Percentiles rank a stretch among this genome's conserved stretches.
These are phyloP conservation scores for Rhagoletis pomonella DNA, from an alignment of 1,140 invertebrate genomes.

Conservation along the genomic window DNA sequence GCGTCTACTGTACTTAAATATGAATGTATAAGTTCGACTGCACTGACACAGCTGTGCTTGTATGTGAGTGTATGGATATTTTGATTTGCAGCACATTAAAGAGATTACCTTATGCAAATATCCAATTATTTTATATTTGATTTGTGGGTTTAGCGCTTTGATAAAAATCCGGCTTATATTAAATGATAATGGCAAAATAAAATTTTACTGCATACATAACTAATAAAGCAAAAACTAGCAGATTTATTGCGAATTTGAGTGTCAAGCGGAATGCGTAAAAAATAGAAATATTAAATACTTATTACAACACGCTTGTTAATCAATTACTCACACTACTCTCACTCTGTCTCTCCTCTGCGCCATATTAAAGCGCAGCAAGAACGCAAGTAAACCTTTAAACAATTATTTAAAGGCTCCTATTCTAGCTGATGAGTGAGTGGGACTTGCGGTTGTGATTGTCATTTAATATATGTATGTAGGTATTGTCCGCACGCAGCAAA, in stretches of 20 bases:
- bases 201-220: neutral
- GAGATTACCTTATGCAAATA: constrained; percentile 36
- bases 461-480: no score
- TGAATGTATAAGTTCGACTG: neutral
- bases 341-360: no score
- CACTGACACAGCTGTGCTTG: neutral
- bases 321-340: neutral
- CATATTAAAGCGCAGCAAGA: neutral
- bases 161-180: neutral
- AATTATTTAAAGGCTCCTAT: no score
- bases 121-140: constrained; percentile 42
- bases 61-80: neutral
- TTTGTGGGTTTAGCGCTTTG: constrained; percentile 6
- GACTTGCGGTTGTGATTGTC: neutral
- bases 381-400: no score
- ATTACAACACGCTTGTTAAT: neutral
- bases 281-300: neutral
- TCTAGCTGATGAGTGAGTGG: no score
- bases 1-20: neutral
- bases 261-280: neutral
- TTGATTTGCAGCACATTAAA: neutral
- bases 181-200: neutral
- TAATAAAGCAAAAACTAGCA: neutral
- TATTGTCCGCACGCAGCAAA: neutral
- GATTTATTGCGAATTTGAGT: neutral